Evolutionary conservation across 2,797 vertebrate species (phyloP).

Genomic region (Prionace glauca): DNA sequence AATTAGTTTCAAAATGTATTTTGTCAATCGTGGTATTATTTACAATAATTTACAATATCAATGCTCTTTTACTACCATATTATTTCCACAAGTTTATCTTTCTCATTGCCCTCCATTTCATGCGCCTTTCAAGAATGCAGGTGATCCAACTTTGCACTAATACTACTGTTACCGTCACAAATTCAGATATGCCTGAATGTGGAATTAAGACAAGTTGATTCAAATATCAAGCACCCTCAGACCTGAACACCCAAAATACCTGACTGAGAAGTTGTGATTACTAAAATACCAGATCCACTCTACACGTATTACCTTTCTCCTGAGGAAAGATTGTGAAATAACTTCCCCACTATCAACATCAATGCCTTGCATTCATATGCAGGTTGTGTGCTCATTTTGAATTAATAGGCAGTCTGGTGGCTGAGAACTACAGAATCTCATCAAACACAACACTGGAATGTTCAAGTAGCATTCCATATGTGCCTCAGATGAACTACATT

Average conservation of each 20-base stretch:
- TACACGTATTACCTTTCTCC: background rate
- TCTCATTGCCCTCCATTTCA: background rate
- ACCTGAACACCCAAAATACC: background rate
- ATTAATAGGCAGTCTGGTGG: background rate
- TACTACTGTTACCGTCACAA: background rate
- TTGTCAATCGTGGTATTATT: background rate
- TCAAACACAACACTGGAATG: background rate
- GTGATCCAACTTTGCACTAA: background rate
- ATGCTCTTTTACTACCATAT: background rate
- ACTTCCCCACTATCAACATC: background rate
- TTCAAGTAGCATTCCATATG: background rate
- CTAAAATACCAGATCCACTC: background rate
- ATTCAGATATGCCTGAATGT: background rate
- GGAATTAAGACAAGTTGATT: background rate
- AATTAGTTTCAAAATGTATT: constrained; percentile 18
- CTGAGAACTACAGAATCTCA: background rate
- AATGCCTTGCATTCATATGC: background rate
- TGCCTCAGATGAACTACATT: background rate
- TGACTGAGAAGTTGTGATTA: background rate
- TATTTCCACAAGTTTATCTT: background rate
- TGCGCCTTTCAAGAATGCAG: background rate
- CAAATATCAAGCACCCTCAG: background rate
- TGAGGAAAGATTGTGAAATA: background rate
- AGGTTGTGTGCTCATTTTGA: background rate
- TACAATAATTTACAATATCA: background rate